Base-by-base conservation (phyloP, 2,113 vertebrate species). In the Scartelaos histophorus region DNA sequence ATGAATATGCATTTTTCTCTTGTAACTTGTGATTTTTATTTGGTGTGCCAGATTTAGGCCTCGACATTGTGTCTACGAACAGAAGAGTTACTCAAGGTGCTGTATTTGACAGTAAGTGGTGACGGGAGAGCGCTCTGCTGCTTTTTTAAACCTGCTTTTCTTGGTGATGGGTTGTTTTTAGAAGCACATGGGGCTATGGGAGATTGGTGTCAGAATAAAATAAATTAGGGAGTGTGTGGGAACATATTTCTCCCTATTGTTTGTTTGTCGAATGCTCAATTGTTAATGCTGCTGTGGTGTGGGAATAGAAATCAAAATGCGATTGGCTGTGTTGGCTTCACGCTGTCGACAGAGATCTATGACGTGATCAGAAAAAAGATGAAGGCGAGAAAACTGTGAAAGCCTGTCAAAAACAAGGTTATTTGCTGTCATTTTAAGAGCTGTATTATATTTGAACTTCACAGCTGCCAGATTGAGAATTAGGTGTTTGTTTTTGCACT, bases 31-130 rank as follows among this genome's bases (percentile, higher is more conserved):
- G 0, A 38, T 74, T 12, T 66, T 5, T 81, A 62, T 84, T 75
- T 74, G 67, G 73, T 67, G 66, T 67, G 69, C 72, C 70, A 86
- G 87, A 54, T 56, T 43, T 46, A 62, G 76, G 64, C 13, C 69
- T 17, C 66, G 72, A 10, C 53, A 38, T 0, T 19, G 56, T 17
- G 69, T 2, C 0, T 71, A 3, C 15, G 77, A 71, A 66, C 13
- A 70, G 19, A 69, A 70, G 57, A 22, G 73, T 34, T 85, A 86
- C 73, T 17, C 25, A 83, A 87, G 86, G 75, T 85, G 79, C 34
- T 49, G 82, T 85, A 82, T 83, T 1, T 60, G 16, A 47, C 29
- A 29, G 38, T 68, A 13, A 43, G 21, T 62, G 84, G 74, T 80
- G 75, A 66, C 76, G 78, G 80, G 64, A 22, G 67, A 71, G 45